Conservation (phyloP, 2,888 invertebrate species). For the Kuschelorhynchus macadamiae region DNA sequence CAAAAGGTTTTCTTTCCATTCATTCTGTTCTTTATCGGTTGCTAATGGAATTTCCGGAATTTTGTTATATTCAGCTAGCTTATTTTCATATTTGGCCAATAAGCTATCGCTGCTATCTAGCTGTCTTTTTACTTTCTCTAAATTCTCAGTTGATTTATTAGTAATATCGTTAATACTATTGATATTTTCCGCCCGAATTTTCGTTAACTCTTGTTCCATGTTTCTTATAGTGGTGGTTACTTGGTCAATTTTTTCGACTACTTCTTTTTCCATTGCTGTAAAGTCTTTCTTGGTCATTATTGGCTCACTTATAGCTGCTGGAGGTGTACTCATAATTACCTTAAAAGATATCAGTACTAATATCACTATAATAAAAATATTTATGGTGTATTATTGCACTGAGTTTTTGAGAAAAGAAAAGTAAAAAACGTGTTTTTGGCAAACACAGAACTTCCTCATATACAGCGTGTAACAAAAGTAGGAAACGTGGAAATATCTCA, state of each 20-base stretch:
- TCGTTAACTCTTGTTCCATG: slow-evolving; percentile 62
- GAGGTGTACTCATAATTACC: slow-evolving; percentile 50
- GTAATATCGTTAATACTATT: slow-evolving; percentile 68
- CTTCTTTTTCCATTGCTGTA: slow-evolving; percentile 59
- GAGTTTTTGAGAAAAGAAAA: no score
- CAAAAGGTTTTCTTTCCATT: slow-evolving; percentile 63
- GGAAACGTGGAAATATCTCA: no score
- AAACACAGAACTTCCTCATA: no score
- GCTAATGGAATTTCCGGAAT: slow-evolving; percentile 55
- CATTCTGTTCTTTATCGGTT: slow-evolving; percentile 58
- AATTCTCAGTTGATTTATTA: slow-evolving; percentile 67
- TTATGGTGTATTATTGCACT: no score
- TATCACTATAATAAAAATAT: no score
- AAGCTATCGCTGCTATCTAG: slow-evolving; percentile 72
- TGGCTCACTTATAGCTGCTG: slow-evolving; percentile 56
- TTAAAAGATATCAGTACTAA: no score
- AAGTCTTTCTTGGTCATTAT: slow-evolving; percentile 61
- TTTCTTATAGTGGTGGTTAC: slow-evolving; percentile 57
- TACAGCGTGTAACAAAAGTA: no score
- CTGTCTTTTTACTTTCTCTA: slow-evolving; percentile 68
- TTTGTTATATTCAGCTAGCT: slow-evolving; percentile 70
- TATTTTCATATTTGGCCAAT: slow-evolving; percentile 73
- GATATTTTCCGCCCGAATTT: slow-evolving; percentile 65
- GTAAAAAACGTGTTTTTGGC: no score
- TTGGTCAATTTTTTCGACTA: slow-evolving; percentile 63